Evolutionary conservation across 2,888 invertebrate genomes (phyloP).

Genomic region (Anaspis maculata): DNA sequence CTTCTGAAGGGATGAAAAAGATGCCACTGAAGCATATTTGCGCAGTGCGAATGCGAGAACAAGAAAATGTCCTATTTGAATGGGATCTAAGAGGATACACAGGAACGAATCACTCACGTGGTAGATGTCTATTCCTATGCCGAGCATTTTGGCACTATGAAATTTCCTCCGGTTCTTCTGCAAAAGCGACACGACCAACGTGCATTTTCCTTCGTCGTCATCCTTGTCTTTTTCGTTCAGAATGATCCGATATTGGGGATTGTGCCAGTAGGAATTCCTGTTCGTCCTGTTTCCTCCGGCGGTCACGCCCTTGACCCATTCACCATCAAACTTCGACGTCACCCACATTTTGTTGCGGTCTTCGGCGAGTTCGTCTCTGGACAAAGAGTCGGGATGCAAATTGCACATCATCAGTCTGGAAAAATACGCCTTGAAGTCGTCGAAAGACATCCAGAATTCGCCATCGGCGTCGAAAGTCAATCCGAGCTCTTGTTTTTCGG

Average conservation of each 20-base stretch:
- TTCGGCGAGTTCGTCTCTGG: constrained; percentile 57
- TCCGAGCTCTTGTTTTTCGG: constrained; percentile 79
- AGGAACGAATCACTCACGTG: constrained; percentile 62
- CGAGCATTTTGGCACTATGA: constrained; percentile 84
- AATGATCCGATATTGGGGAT: constrained; percentile 85
- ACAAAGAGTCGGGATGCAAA: constrained; percentile 86
- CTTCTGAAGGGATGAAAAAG: too few relatives aligned
- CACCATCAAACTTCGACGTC: constrained; percentile 87
- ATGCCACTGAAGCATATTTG: too few relatives aligned
- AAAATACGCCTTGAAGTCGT: constrained; percentile 81
- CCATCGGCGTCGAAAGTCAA: constrained; percentile 87
- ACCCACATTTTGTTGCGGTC: constrained; percentile 83
- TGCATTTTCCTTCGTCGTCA: constrained; percentile 85
- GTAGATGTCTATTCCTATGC: constrained; percentile 94
- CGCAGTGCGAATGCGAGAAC: too few relatives aligned
- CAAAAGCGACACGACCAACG: constrained; percentile 89
- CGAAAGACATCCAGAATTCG: constrained; percentile 96
- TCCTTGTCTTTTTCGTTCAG: constrained; percentile 72
- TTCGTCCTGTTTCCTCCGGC: constrained; percentile 85
- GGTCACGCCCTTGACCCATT: too few relatives aligned
- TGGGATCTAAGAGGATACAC: too few relatives aligned
- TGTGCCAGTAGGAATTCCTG: constrained; percentile 89
- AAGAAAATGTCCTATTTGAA: too few relatives aligned
- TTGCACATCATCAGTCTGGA: constrained; percentile 86
- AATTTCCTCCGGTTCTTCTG: constrained; percentile 92